A percentile compares a stretch with the other conserved stretches of the same genome.
phyloP scores from a whole-genome alignment of 2,888 invertebrate genomes.

The Amphipoea lucens region DNA sequence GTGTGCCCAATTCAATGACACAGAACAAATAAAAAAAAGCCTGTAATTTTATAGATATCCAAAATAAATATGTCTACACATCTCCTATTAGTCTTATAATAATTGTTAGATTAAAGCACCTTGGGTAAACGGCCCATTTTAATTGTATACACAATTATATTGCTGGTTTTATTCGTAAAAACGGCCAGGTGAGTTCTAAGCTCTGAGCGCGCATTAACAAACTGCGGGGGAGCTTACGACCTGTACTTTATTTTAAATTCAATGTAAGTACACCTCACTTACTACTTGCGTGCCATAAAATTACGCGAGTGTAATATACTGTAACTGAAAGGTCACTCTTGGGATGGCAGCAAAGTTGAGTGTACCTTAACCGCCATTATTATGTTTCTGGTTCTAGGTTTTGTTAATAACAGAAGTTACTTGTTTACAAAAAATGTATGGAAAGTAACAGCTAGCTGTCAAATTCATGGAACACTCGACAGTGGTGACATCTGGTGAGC shows the following conservation, averaged over 20 bases:
- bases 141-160: background rate
- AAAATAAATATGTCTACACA: background rate
- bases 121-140: background rate
- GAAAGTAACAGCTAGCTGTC: background rate
- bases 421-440: background rate
- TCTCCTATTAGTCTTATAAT: background rate
- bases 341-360: background rate
- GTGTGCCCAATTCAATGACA: background rate
- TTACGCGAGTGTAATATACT: background rate
- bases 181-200: background rate
- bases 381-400: background rate
- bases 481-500: constrained; percentile 3
- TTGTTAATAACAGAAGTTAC: background rate
- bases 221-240: background rate
- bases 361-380: background rate
- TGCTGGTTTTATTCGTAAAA: background rate
- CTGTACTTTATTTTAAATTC: background rate
- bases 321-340: background rate
- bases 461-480: constrained; percentile 7
- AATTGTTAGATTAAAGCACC: constrained; percentile 18
- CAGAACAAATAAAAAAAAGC: background rate
- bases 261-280: background rate
- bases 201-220: background rate
- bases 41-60: background rate
- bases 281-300: background rate